phyloP scores from a whole-genome alignment of 37 sponge, comb jelly and placozoan genomes.

The Oscarella lobularis region DNA sequence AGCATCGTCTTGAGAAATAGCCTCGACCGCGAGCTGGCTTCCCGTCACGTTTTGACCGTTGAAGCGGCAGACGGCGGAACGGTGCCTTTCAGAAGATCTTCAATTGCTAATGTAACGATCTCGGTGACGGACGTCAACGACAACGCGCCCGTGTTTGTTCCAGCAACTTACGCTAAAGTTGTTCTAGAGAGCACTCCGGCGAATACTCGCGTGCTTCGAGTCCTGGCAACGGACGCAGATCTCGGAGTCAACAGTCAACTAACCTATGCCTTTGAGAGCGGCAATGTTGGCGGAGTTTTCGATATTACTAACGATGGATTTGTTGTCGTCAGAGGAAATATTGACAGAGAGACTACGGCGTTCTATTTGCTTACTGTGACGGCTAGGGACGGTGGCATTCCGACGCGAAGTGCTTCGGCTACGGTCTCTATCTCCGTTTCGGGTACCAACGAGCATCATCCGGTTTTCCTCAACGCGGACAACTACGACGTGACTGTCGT shows the following conservation, averaged over 20 bases:
- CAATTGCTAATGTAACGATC: neutral
- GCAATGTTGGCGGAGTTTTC: neutral
- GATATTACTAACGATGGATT: neutral
- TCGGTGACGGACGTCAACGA: constrained; percentile 4
- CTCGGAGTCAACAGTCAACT: constrained; percentile 3
- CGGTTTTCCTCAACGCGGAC: neutral
- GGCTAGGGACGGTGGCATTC: neutral
- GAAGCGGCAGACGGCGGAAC: constrained; percentile 14
- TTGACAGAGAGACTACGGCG: neutral
- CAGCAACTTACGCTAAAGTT: neutral
- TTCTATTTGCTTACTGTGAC: neutral
- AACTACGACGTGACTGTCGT: neutral
- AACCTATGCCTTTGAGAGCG: constrained; percentile 7
- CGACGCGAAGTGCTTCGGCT: neutral
- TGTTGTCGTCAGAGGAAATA: neutral
- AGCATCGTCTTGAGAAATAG: constrained; percentile 17
- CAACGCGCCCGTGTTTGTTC: neutral
- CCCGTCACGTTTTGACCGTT: constrained; percentile 29
- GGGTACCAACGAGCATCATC: neutral
- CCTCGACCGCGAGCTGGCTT: constrained; percentile 29
- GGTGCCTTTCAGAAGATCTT: neutral
- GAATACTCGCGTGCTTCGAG: constrained; percentile 1
- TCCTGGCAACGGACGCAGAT: constrained; percentile 14
- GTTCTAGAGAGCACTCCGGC: neutral
- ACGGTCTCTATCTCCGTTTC: neutral